Percentiles rank a stretch among this genome's conserved stretches.
Evolutionary conservation across 2,888 invertebrate species (phyloP).

Genomic region (Margaritifera margaritifera): DNA sequence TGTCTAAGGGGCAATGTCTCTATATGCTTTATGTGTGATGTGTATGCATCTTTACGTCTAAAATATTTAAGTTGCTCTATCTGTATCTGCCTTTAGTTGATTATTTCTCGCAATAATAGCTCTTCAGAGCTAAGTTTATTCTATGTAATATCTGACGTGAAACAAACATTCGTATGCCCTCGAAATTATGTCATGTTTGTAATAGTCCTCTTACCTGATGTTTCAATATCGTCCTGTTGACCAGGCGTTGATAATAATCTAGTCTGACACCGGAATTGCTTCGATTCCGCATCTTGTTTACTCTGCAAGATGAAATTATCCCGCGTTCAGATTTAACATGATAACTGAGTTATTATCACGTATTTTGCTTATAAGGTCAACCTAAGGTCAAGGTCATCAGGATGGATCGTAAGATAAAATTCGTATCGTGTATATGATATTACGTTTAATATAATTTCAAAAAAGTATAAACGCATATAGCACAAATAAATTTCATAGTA

Average conservation of each 20-base stretch:
- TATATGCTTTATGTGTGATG: no score
- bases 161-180: no score
- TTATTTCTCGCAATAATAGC: no score
- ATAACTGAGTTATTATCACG: not conserved
- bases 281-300: slow-evolving; percentile 70
- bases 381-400: slow-evolving; percentile 7
- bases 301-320: not conserved
- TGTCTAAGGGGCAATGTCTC: no score
- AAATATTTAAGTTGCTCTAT: no score
- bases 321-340: not conserved
- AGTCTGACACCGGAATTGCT: slow-evolving; percentile 80
- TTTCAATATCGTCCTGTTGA: slow-evolving; percentile 92
- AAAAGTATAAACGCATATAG: no score
- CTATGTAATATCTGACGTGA: no score
- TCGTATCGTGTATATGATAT: not conserved
- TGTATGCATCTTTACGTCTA: no score
- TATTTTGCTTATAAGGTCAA: not conserved
- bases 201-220: slow-evolving; percentile 78
- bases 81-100: no score
- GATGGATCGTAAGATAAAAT: not conserved
- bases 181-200: not conserved
- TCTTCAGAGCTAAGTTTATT: no score
- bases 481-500: no score
- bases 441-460: not conserved
- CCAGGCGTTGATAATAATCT: slow-evolving; percentile 96